phyloP scores from a whole-genome alignment of 2,888 invertebrate genomes.

The Orthosia gothica region DNA sequence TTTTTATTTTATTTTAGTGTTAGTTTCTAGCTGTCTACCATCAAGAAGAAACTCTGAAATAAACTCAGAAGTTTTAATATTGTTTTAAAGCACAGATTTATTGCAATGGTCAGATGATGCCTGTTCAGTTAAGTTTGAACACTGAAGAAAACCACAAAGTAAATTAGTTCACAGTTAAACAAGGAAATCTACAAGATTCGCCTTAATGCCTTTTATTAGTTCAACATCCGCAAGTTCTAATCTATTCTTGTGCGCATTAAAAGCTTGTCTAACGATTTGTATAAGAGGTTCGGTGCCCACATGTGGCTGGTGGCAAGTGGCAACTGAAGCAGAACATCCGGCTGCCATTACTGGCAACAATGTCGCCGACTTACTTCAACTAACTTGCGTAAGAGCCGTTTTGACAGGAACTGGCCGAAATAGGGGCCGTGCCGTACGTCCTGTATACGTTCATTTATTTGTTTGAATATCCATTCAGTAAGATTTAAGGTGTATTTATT shows the following conservation, averaged over 20 bases:
- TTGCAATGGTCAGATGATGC: not conserved
- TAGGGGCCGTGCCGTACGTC: constrained; percentile 55
- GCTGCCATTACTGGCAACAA: constrained; percentile 72
- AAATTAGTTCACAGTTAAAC: not conserved
- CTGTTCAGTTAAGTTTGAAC: not conserved
- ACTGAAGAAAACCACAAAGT: not conserved
- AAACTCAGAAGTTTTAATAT: not conserved
- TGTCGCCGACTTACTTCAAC: constrained; percentile 65
- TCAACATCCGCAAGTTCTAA: constrained; percentile 78
- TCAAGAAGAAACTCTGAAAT: not conserved
- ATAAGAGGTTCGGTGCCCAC: constrained; percentile 59
- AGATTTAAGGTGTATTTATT: constrained; percentile 20
- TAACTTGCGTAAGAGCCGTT: constrained; percentile 66
- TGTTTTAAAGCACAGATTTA: not conserved
- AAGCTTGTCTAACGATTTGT: constrained; percentile 62
- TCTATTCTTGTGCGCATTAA: constrained; percentile 73
- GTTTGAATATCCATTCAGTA: constrained; percentile 27
- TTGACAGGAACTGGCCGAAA: constrained; percentile 59
- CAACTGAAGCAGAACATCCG: constrained; percentile 76
- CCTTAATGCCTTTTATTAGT: constrained; percentile 65
- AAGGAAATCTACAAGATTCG: constrained; percentile 52
- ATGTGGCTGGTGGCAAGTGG: constrained; percentile 56
- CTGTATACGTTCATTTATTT: constrained; percentile 49
- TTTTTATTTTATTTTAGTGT: too few species aligned
- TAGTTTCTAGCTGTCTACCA: not conserved